These are phyloP conservation scores for Galaxea fascicularis DNA, from an alignment of 92 coral and sea anemone genomes.

Conservation along the genomic window DNA sequence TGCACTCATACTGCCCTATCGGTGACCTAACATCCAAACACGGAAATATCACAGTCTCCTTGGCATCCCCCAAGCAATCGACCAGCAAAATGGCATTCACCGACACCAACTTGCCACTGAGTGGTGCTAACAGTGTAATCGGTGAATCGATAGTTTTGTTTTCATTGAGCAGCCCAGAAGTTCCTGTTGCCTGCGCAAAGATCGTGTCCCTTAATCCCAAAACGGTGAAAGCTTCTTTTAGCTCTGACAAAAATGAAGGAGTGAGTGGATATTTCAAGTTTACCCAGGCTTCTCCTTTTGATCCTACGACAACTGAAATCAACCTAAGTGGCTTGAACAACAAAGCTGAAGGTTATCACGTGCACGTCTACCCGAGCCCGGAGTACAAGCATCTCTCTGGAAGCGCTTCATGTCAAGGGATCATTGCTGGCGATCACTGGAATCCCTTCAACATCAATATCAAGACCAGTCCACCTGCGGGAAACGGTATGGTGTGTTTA, in stretches of 20 bases:
- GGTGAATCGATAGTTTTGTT: constrained; percentile 79
- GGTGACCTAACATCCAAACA: constrained; percentile 77
- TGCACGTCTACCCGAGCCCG: constrained; percentile 89
- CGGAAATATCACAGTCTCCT: constrained; percentile 58
- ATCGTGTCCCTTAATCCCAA: constrained; percentile 62
- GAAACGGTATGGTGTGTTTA: constrained; percentile 59
- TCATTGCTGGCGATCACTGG: constrained; percentile 84
- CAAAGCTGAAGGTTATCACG: constrained; percentile 84
- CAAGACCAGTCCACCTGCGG: constrained; percentile 72
- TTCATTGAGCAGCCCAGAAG: constrained; percentile 28
- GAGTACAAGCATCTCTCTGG: constrained; percentile 54
- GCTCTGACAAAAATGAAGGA: constrained; percentile 63
- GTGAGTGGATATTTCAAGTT: constrained; percentile 80
- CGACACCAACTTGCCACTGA: constrained; percentile 71
- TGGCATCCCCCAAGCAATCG: constrained; percentile 70
- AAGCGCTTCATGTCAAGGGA: constrained; percentile 59
- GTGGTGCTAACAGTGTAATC: constrained; percentile 66
- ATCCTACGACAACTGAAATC: constrained; percentile 73
- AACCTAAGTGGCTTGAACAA: constrained; percentile 58
- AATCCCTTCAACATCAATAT: constrained; percentile 78
- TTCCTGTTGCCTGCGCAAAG: constrained; percentile 82
- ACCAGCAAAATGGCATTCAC: constrained; percentile 65
- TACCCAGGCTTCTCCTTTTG: constrained; percentile 89
- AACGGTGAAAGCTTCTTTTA: constrained; percentile 71
- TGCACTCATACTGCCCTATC: constrained; percentile 63